phyloP scores from a whole-genome alignment of 2,888 invertebrate species.

The Prenolepis imparis region DNA sequence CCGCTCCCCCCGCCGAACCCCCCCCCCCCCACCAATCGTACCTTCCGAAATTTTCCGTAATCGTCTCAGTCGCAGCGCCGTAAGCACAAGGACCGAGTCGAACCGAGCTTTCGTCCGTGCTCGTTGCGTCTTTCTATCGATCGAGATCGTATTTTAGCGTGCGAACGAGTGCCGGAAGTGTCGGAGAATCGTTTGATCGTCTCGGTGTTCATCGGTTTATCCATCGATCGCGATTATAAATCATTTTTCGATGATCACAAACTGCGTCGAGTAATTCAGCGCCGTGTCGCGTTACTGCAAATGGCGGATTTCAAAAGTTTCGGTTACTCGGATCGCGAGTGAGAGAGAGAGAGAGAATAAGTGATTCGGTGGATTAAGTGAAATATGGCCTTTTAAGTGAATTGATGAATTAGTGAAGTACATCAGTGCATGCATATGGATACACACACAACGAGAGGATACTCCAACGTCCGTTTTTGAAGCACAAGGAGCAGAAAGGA shows the following conservation, averaged over 20 bases:
- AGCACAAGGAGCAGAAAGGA: not conserved
- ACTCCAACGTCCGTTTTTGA: not conserved
- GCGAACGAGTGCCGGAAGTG: no score
- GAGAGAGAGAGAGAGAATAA: no score
- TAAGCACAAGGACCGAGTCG: not conserved
- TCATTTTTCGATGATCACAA: not conserved
- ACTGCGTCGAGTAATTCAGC: not conserved
- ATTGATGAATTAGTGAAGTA: not conserved
- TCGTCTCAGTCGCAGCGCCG: not conserved
- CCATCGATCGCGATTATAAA: no score
- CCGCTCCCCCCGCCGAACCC: no score
- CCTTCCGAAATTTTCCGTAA: not conserved
- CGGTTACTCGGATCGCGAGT: not conserved
- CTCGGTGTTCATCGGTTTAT: not conserved
- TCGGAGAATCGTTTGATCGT: not conserved
- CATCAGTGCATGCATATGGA: not conserved
- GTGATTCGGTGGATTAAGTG: not conserved
- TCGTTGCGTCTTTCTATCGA: not conserved
- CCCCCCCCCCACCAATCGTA: not conserved
- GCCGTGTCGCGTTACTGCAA: no score
- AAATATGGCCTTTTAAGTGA: not conserved
- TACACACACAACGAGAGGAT: not conserved
- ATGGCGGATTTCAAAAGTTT: not conserved
- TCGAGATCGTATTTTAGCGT: not conserved
- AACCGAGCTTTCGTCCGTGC: not conserved